These are phyloP conservation scores for Heliconius eleuchia DNA, from an alignment of 1,140 invertebrate genomes.

Conservation along the genomic window DNA sequence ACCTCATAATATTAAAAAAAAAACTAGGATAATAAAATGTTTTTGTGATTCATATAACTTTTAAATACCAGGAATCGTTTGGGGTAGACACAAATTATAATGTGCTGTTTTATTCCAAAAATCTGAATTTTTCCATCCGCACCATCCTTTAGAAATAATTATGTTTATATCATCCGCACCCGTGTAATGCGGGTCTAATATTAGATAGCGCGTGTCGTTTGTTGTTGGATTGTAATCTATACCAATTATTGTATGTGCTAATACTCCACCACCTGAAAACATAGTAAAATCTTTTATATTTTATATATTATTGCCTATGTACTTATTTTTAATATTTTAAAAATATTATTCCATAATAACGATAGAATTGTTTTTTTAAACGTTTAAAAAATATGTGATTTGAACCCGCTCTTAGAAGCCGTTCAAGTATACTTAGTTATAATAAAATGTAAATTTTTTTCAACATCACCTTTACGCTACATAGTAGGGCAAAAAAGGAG, in stretches of 20 bases:
- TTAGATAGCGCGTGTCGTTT: slow-evolving; percentile 92
- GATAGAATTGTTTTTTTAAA: too few species aligned
- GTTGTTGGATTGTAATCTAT: slow-evolving; percentile 92
- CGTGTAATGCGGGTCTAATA: slow-evolving; percentile 99
- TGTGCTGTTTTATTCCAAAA: slow-evolving; percentile 97
- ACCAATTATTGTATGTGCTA: slow-evolving; percentile 99
- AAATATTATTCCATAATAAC: too few species aligned
- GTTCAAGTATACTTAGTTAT: too few species aligned
- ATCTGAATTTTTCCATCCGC: slow-evolving; percentile 94
- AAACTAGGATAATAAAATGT: not conserved
- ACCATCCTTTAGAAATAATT: slow-evolving; percentile 93
- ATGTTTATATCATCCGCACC: slow-evolving; percentile 88
- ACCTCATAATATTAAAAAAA: not conserved
- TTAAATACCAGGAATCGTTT: slow-evolving; percentile 77
- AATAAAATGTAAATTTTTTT: too few species aligned
- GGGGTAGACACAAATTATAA: slow-evolving; percentile 97
- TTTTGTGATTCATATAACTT: not conserved
- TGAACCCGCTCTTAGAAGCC: too few species aligned
- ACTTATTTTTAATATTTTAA: too few species aligned
- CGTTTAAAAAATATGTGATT: too few species aligned
- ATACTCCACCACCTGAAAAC: slow-evolving; percentile 93
- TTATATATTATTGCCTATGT: not conserved
- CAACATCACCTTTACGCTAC: too few species aligned
- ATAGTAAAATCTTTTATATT: not conserved
- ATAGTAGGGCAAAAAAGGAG: too few species aligned